Base-by-base conservation (phyloP, 2,113 vertebrate species). In the Psettodes erumei region DNA sequence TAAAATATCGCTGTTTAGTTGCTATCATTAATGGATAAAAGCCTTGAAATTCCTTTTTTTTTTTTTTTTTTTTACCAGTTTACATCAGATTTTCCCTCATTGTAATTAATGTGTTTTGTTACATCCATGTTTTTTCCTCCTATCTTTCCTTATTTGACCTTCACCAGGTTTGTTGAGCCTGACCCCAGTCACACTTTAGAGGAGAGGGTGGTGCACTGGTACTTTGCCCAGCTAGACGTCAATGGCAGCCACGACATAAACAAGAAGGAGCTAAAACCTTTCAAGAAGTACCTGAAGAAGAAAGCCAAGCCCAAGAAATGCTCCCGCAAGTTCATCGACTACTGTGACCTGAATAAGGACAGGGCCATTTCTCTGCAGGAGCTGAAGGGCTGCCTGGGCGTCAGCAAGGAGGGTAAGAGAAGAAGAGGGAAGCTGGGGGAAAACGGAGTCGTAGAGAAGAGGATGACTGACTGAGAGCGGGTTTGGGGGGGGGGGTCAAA, bases 251-350 rank as follows among this genome's bases (percentile, higher is more conserved):
- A 90, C 0, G 96, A 98, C 88, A 96, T 99, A 79, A 98, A 95
- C 94, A 99, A 99, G 89, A 94, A 96, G 67, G 98, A 99, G 84
- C 94, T 98, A 77, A 99, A 99, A 82, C 98, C 97, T 16, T 98
- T 99, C 85, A 99, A 99, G 89, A 95, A 95, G 71, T 99, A 98
- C 0, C 95, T 99, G 68, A 99, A 98, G 95, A 98, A 98, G 94
- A 99, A 98, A 95, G 97, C 97, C 86, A 99, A 97, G 84, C 98
- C 98, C 84, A 99, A 98, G 94, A 96, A 98, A 91, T 99, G 98
- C 5, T 95, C 95, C 54, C 96, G 98, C 74, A 97, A 96, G 69
- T 99, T 99, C 92, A 95, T 93, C 0, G 98, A 99, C 93, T 99
- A 99, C 94, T 99, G 98, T 54, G 98, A 99, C 93, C 94, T 99